These are phyloP conservation scores for Anastrepha ludens DNA, from an alignment of 1,140 invertebrate genomes.

Conservation along the genomic window DNA sequence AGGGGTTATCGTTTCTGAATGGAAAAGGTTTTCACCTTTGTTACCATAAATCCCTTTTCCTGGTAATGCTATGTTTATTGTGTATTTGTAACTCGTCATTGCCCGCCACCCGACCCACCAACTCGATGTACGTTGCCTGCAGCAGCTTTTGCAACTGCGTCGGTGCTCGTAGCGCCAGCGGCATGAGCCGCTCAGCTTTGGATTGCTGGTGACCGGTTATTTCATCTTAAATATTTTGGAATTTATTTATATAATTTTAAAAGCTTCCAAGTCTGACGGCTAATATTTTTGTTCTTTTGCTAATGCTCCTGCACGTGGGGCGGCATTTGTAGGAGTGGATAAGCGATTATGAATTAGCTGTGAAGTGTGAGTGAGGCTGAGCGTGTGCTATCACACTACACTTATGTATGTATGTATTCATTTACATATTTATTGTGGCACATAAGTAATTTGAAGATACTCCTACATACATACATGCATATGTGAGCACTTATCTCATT, in stretches of 20 bases:
- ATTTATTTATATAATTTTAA: constrained; percentile 25
- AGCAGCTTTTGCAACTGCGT: background rate
- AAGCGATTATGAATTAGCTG: background rate
- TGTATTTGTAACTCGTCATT: background rate
- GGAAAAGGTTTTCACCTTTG: constrained; percentile 1
- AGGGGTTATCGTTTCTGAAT: background rate
- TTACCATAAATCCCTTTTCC: background rate
- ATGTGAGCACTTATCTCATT: background rate
- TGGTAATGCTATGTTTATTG: background rate
- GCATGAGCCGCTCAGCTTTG: background rate
- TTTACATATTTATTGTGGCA: too few species aligned
- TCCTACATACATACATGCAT: background rate
- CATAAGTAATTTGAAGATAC: background rate
- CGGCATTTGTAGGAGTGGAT: background rate
- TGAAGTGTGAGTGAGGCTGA: background rate
- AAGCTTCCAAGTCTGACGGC: background rate
- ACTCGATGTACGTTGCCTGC: background rate
- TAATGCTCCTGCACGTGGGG: background rate
- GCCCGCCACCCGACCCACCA: background rate
- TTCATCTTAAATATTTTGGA: background rate
- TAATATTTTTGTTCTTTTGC: background rate
- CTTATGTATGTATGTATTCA: background rate
- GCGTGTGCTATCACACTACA: background rate
- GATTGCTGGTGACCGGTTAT: constrained; percentile 5
- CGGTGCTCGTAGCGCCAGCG: background rate